Percentiles rank a stretch among this genome's conserved stretches.
Evolutionary conservation across 1,140 invertebrate genomes (phyloP).

Genomic region (Drosophila tsacasi): DNA sequence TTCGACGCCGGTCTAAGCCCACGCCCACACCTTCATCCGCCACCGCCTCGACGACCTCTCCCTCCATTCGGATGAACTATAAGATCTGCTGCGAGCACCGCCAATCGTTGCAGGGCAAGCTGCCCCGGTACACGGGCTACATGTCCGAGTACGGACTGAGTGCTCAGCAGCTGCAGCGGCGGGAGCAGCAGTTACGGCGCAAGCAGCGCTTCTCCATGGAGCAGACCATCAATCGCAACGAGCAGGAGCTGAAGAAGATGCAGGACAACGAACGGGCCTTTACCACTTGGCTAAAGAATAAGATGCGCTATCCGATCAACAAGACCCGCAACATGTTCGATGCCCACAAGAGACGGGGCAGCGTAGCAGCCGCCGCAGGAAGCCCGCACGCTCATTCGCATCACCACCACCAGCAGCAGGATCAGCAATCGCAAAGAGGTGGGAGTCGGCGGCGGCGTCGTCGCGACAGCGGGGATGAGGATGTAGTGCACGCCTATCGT

Average conservation of each 20-base stretch:
- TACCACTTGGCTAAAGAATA: slow-evolving; percentile 83
- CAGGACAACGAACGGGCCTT: slow-evolving; percentile 84
- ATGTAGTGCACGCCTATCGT: slow-evolving; percentile 57
- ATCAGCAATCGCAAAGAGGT: slow-evolving; percentile 9
- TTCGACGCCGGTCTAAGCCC: slow-evolving; percentile 51
- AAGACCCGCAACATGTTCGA: slow-evolving; percentile 85
- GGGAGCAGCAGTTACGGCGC: slow-evolving; percentile 64
- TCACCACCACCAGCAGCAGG: slow-evolving; percentile 24
- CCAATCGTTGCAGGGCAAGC: slow-evolving; percentile 67
- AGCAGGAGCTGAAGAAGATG: slow-evolving; percentile 77
- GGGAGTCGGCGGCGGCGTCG: slow-evolving; percentile 12
- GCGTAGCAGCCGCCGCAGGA: slow-evolving; percentile 59
- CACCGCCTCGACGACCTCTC: slow-evolving; percentile 23
- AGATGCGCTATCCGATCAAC: slow-evolving; percentile 84
- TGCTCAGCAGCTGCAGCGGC: slow-evolving; percentile 70
- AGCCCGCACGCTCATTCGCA: slow-evolving; percentile 15
- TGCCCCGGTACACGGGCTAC: slow-evolving; percentile 81
- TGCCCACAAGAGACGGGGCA: slow-evolving; percentile 55
- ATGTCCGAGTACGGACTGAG: slow-evolving; percentile 83
- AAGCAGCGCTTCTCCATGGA: slow-evolving; percentile 66
- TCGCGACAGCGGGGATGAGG: slow-evolving; percentile 54
- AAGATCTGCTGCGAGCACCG: slow-evolving; percentile 84
- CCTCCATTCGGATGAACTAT: slow-evolving; percentile 73
- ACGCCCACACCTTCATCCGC: slow-evolving; percentile 36
- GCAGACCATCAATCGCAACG: slow-evolving; percentile 70